These are phyloP conservation scores for Chrysocyon brachyurus DNA, from an alignment of 2,797 vertebrate genomes.

Conservation along the genomic window DNA sequence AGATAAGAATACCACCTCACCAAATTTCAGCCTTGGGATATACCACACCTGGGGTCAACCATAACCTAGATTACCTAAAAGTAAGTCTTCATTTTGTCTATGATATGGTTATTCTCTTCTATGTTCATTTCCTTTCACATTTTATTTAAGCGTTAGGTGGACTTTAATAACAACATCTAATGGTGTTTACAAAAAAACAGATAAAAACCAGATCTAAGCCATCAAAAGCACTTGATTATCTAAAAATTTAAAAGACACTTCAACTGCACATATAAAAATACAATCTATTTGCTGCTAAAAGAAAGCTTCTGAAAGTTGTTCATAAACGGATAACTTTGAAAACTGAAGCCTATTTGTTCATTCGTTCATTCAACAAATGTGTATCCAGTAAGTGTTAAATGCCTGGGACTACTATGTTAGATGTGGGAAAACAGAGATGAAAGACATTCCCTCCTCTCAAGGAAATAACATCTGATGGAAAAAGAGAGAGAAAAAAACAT, in stretches of 20 bases:
- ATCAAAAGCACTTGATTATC: conserved; percentile 25
- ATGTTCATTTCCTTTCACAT: background rate
- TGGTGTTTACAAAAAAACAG: background rate
- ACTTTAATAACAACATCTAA: conserved; percentile 32
- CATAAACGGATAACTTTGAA: conserved; percentile 2
- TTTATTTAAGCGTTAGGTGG: conserved; percentile 8
- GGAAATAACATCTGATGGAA: background rate
- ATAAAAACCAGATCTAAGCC: conserved; percentile 1
- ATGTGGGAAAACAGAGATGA: conserved; percentile 19
- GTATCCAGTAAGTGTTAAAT: conserved; percentile 1
- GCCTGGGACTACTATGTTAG: background rate
- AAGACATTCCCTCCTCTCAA: background rate
- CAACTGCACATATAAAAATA: background rate
- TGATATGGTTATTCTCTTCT: background rate
- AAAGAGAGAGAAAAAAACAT: background rate
- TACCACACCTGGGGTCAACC: background rate
- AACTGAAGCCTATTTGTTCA: background rate
- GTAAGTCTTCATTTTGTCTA: background rate
- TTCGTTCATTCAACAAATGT: conserved; percentile 39
- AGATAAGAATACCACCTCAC: conserved; percentile 52
- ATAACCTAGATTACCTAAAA: background rate
- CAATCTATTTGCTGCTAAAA: background rate
- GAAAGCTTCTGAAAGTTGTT: background rate
- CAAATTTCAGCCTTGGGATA: background rate
- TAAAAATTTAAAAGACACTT: conserved; percentile 48